Evolutionary conservation across 1,140 invertebrate genomes (phyloP).

Genomic region (Anastrepha ludens): DNA sequence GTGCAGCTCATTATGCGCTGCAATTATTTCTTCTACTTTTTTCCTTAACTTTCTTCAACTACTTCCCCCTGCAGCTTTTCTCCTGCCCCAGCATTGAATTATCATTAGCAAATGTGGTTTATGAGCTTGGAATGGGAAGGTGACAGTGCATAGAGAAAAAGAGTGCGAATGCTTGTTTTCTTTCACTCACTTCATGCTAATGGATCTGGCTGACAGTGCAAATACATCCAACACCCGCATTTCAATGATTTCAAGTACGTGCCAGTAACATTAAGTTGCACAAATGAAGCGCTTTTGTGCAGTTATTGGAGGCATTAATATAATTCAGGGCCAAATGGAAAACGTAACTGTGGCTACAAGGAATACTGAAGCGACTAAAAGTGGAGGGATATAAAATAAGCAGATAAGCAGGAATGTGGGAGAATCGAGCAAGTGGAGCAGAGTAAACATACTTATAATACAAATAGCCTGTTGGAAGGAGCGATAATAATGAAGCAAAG

Average conservation of each 20-base stretch:
- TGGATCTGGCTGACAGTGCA: neutral
- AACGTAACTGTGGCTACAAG: neutral
- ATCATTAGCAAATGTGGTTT: slow-evolving; percentile 4
- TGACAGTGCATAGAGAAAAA: too few species aligned
- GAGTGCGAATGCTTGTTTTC: too few species aligned
- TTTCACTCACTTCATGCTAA: neutral
- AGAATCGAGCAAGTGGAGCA: neutral
- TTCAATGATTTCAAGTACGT: neutral
- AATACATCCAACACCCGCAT: neutral
- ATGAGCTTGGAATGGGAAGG: too few species aligned
- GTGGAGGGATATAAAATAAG: neutral
- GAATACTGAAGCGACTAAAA: neutral
- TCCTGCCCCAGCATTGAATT: neutral
- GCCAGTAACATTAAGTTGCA: neutral
- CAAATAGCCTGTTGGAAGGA: neutral
- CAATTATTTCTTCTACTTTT: too few species aligned
- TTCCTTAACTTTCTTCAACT: too few species aligned
- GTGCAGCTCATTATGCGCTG: too few species aligned
- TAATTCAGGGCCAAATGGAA: neutral
- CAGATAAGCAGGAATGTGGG: neutral
- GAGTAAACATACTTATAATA: neutral
- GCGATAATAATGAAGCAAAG: neutral
- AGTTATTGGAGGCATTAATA: neutral
- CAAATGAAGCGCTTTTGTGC: too few species aligned
- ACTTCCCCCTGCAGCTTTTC: too few species aligned